Conservation (phyloP, 2,888 invertebrate species). For the Lasioglossum oenotherae region DNA sequence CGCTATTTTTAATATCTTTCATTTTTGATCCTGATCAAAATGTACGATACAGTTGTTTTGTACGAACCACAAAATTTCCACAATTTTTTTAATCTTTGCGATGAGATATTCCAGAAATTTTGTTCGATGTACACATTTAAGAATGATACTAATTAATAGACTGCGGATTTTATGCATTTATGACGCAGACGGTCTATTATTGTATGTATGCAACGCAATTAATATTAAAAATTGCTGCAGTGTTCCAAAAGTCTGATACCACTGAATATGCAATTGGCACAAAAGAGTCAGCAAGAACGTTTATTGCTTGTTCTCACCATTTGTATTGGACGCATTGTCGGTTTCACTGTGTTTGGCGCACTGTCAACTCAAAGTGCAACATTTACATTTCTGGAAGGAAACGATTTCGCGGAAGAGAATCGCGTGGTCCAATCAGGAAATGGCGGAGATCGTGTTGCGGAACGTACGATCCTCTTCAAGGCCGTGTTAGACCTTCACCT, state of each 20-base stretch:
- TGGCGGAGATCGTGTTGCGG: slow-evolving; percentile 63
- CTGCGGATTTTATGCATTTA: no score
- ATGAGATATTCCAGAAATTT: no score
- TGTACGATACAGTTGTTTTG: no score
- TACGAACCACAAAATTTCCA: no score
- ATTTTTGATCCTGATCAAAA: no score
- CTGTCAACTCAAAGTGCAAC: slow-evolving; percentile 2
- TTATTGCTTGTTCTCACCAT: neutral
- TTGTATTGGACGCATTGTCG: neutral
- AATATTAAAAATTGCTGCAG: neutral
- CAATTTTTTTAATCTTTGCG: no score
- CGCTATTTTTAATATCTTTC: no score
- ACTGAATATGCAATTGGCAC: neutral
- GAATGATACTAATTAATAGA: no score
- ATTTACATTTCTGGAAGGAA: slow-evolving; percentile 37
- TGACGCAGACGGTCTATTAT: no score
- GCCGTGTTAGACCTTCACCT: slow-evolving; percentile 81
- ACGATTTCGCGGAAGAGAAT: slow-evolving; percentile 67
- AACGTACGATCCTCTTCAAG: slow-evolving; percentile 75
- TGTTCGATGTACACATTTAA: no score
- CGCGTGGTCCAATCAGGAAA: slow-evolving; percentile 70
- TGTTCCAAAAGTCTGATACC: neutral
- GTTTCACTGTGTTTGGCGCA: neutral
- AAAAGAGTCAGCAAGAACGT: neutral
- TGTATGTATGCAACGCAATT: no score